Conservation (phyloP, 2,113 vertebrate genomes). For the Epinephelus cyanopodus region DNA sequence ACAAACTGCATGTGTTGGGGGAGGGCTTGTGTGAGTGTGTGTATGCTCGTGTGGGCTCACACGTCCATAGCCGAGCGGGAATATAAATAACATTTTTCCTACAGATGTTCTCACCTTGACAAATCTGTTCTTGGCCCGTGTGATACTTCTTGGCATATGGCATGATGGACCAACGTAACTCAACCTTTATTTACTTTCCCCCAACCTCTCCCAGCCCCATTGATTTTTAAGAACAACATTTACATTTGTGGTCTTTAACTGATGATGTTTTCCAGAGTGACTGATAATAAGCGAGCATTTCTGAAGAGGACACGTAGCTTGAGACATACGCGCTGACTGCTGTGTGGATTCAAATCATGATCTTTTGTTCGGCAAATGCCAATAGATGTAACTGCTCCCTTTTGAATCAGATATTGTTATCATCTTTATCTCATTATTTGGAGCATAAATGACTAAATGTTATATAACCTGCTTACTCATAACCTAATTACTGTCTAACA, state of each 20-base stretch:
- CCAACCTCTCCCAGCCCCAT: slow-evolving; percentile 10
- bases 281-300: slow-evolving; percentile 32
- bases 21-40: slow-evolving; percentile 60
- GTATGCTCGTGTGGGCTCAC: slow-evolving; percentile 56
- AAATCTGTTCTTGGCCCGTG: slow-evolving; percentile 67
- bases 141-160: slow-evolving; percentile 65
- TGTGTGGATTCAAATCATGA: neutral
- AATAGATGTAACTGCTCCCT: neutral
- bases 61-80: slow-evolving; percentile 63
- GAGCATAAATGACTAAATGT: neutral
- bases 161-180: slow-evolving; percentile 45
- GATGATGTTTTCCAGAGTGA: slow-evolving; percentile 36
- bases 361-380: neutral
- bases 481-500: neutral
- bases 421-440: neutral
- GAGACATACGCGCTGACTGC: neutral
- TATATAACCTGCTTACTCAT: neutral
- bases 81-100: slow-evolving; percentile 83
- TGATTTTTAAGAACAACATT: slow-evolving; percentile 44
- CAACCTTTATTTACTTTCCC: slow-evolving; percentile 60
- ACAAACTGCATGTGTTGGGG: slow-evolving; percentile 70
- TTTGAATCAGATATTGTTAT: neutral
- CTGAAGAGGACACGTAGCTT: neutral
- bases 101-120: slow-evolving; percentile 82
- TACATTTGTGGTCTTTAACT: slow-evolving; percentile 34